Evolutionary conservation across 53 echinoderm and acorn worm genomes (phyloP), one percentile per base, ranked within the genome.

Genomic region (Echinarachnius parma): DNA sequence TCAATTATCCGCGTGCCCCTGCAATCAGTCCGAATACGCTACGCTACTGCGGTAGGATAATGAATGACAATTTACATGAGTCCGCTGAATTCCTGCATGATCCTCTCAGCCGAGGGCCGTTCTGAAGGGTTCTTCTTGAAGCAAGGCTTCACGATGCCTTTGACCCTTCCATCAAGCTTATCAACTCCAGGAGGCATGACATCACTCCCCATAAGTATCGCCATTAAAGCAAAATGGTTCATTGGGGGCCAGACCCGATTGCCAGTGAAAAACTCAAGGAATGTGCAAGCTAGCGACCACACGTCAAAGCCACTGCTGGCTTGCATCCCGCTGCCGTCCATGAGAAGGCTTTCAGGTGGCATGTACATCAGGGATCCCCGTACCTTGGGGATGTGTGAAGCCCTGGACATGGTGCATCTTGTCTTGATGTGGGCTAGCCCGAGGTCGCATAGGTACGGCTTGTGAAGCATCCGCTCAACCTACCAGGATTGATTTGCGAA

Each of bases 351-450:
- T 53, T 70, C 70, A 13, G 70, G 70, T 8, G 70, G 53, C 70
- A 70, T 70, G 25, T 70, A 70, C 4, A 9, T 9, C 22, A 4
- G 33, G 11, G 70, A 53, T 4, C 70, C 70, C 1, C 70, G 32
- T 1, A 35, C 70, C 23, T n/a, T n/a, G n/a, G 26, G 0, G 1
- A 70, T 20, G 1, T 0, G 2, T 0, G 70, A 21, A 2, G 66
- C 16, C 14, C 19, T 18, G 18, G 70, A 70, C 70, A 70, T 70
- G 23, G 70, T 34, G 4, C 29, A 53, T 3, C 70, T 29, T 1
- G 70, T 70, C 37, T 70, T 70, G 70, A 70, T 70, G 25, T 70
- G 53, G 13, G 70, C 70, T 20, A 70, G 70, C 23, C 70, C 70
- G 20, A 70, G 70, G 53, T 70, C 70, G 34, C 70, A 70, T 7